Conservation (phyloP, 1,140 invertebrate species). For the Lordiphosa clarofinis region DNA sequence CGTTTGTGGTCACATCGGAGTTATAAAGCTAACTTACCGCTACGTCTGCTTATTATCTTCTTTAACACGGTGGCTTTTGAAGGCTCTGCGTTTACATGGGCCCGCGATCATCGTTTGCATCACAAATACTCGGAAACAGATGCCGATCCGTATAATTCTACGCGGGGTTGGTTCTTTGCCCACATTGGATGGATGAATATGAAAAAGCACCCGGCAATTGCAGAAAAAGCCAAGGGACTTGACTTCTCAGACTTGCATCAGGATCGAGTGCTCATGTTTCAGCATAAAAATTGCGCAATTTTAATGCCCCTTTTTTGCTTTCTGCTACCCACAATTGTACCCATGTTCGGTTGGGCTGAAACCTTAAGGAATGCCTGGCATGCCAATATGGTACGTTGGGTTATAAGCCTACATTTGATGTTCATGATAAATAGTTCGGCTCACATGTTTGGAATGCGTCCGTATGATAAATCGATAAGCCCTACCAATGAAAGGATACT, state of each 20-base stretch:
- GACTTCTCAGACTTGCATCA: conserved; percentile 84
- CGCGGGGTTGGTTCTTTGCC: conserved; percentile 82
- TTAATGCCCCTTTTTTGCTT: conserved; percentile 77
- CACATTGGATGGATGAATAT: conserved; percentile 83
- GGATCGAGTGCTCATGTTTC: conserved; percentile 85
- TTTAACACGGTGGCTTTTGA: conserved; percentile 78
- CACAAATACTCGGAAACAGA: conserved; percentile 7
- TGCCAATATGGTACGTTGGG: conserved; percentile 81
- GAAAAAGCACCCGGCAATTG: conserved; percentile 82
- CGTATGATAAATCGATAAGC: conserved; percentile 84
- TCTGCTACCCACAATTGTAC: conserved; percentile 85
- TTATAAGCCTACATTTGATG: conserved; percentile 83
- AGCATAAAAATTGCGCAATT: conserved; percentile 80
- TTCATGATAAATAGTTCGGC: conserved; percentile 87
- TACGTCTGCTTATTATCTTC: conserved; percentile 81
- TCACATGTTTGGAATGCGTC: conserved; percentile 81
- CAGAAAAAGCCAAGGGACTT: conserved; percentile 82
- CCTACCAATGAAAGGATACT: conserved; percentile 83
- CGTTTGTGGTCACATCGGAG: conserved; percentile 89
- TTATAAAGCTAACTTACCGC: conserved; percentile 87
- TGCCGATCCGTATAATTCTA: conserved; percentile 83
- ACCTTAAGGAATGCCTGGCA: conserved; percentile 53
- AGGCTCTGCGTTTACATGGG: conserved; percentile 80
- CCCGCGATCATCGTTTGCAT: conserved; percentile 9
- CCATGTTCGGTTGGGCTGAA: conserved; percentile 82